Base-by-base conservation (phyloP, 2,888 invertebrate species). In the Netelia fuscicornis region DNA sequence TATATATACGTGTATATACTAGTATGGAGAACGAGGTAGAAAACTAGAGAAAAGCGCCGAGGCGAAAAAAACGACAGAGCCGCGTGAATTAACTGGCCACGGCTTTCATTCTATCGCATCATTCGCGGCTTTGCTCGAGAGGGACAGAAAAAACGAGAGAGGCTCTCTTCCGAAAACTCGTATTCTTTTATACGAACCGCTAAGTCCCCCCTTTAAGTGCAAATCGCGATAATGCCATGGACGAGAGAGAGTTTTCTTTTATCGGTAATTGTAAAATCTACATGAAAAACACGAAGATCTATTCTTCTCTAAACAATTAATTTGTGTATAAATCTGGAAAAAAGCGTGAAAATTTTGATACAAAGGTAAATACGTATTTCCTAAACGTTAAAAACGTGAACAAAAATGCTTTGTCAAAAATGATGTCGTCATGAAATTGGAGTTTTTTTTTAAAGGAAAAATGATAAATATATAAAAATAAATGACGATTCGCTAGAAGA, bases 31-130 rank as follows among this genome's bases (percentile, higher is more conserved):
- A 52, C 23, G 30, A 30, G 17, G 30, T 11, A 23, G 25, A 25
- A 64, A 64, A 74, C 11, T 9, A 52, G 74, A 23, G 52, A 30
- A 25, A 48, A 30, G 56, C 8, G n/a, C 20, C 56, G 56, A 56
- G 56, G 2, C 11, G 20, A 56, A 56, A 56, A 30, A n/a, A 56
- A 56, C 20, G 56, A 56, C 56, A 56, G 56, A 56, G 20, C 56
- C 17, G 17, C 20, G 56, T 9, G 56, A 56, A 56, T 56, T 56
- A 56, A 56, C 56, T 56, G 56, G 20, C 20, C 56, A 6, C 20
- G 20, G 56, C 56, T 56, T 56, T 56, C 20, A 56, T 56, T 56
- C n/a, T 56, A 56, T 56, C 56, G 56, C 20, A 56, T 56, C 56
- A 13, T 48, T 48, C 30, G 13, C 11, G 48, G 48, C 48, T 13